A percentile compares a stretch with the other conserved stretches of the same genome.
Evolutionary conservation across 2,888 invertebrate genomes (phyloP).

Genomic region (Chrysina gloriosa): DNA sequence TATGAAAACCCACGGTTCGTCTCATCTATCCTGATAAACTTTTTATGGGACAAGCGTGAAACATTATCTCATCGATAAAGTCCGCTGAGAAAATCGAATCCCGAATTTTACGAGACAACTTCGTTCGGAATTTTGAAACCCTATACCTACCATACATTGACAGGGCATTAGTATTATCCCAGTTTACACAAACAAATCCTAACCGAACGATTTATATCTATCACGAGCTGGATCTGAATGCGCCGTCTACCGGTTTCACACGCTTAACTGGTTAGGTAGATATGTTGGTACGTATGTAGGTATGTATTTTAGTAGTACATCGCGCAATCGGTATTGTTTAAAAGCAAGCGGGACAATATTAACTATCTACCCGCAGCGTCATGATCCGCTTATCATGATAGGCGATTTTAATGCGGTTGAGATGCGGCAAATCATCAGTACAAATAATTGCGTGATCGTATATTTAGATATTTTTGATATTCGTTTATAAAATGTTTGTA

Average conservation of each 20-base stretch:
- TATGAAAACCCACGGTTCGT: constrained; percentile 1
- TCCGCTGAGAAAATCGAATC: constrained; percentile 1
- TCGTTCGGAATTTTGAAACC: constrained; percentile 27
- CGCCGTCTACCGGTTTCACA: constrained; percentile 26
- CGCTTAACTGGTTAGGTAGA: constrained; percentile 35
- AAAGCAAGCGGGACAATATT: constrained; percentile 21
- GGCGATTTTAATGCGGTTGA: constrained; percentile 10
- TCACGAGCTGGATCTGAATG: constrained; percentile 25
- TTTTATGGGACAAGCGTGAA: constrained; percentile 34
- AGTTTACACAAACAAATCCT: not conserved
- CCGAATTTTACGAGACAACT: constrained; percentile 22
- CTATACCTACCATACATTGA: not conserved
- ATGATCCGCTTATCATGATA: constrained; percentile 16
- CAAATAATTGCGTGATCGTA: not conserved
- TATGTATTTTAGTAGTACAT: constrained; percentile 20
- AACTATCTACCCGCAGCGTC: constrained; percentile 30
- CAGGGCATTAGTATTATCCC: no score
- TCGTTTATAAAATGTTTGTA: no score
- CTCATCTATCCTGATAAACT: constrained; percentile 28
- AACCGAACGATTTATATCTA: constrained; percentile 34
- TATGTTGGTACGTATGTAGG: no score
- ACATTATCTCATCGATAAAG: constrained; percentile 25
- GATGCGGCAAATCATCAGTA: constrained; percentile 26
- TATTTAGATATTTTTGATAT: not conserved
- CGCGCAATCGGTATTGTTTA: constrained; percentile 39